Conservation (phyloP, 2,113 vertebrate genomes). For the Chrysemys picta region DNA sequence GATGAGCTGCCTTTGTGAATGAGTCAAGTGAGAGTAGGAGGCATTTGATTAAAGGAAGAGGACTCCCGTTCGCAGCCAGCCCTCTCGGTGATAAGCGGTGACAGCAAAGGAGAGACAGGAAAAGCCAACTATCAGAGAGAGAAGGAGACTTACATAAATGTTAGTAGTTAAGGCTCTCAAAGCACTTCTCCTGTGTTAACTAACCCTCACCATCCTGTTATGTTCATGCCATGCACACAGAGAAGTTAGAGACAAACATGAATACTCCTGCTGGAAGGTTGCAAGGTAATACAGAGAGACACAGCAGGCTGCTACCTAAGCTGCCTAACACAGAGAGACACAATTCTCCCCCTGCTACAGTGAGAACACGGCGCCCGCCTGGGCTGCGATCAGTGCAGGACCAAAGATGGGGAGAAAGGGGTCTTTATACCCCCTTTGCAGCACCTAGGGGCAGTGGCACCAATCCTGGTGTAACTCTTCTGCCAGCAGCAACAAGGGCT, state of each 20-base stretch:
- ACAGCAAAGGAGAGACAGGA: slow-evolving; percentile 10
- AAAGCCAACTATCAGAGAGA: not conserved
- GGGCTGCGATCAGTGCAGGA: not conserved
- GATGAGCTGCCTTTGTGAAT: not conserved
- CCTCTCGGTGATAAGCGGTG: not conserved
- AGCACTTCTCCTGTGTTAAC: not conserved
- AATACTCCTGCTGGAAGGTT: not conserved
- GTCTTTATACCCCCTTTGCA: not conserved
- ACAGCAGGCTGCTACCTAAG: not conserved
- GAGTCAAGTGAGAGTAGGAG: slow-evolving; percentile 42
- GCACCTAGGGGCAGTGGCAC: not conserved
- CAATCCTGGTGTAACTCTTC: too few relatives aligned
- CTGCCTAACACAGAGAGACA: not conserved
- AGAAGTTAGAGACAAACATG: not conserved
- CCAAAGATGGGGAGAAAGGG: not conserved
- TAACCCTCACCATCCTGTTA: not conserved
- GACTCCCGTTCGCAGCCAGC: not conserved
- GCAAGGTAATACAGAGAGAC: not conserved
- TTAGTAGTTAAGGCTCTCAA: not conserved
- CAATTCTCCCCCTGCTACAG: not conserved
- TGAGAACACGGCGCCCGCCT: not conserved
- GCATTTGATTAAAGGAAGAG: not conserved
- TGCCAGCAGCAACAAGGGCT: too few relatives aligned
- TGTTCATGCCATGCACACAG: not conserved
- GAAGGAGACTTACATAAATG: not conserved